These are phyloP conservation scores for Andrena hattorfiana DNA, from an alignment of 2,888 invertebrate genomes.

Conservation along the genomic window DNA sequence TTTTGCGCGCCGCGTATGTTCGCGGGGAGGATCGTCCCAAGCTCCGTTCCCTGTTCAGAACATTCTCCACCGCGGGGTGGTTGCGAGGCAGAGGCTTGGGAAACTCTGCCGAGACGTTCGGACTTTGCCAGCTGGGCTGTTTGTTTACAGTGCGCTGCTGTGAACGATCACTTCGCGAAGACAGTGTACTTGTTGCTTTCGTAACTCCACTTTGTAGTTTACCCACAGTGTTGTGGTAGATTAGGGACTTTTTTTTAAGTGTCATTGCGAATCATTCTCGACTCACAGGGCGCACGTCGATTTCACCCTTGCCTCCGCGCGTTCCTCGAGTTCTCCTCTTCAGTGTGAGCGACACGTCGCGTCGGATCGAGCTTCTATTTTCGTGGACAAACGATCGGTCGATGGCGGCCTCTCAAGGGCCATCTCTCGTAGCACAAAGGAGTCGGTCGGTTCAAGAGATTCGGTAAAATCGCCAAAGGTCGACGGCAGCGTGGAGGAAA, in stretches of 20 bases:
- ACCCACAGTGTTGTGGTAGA: slow-evolving; percentile 2
- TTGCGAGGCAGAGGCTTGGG: too few species aligned
- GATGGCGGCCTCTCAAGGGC: slow-evolving; percentile 53
- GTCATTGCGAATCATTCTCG: background rate
- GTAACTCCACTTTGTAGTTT: background rate
- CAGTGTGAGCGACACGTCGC: slow-evolving; percentile 37
- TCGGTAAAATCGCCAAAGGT: slow-evolving; percentile 22
- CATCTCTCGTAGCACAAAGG: slow-evolving; percentile 39
- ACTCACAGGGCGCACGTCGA: background rate
- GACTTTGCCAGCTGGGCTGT: too few species aligned
- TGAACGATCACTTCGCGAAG: too few species aligned
- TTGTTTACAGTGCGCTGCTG: too few species aligned
- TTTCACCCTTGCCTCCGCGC: slow-evolving; percentile 22
- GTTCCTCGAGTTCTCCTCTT: slow-evolving; percentile 17
- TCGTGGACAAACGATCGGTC: slow-evolving; percentile 61
- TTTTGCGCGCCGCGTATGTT: background rate
- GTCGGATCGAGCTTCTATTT: slow-evolving; percentile 61
- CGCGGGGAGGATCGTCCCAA: background rate
- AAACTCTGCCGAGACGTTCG: too few species aligned
- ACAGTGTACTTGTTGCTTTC: too few species aligned
- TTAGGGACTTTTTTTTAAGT: background rate
- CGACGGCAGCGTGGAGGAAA: background rate
- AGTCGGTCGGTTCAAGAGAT: slow-evolving; percentile 45
- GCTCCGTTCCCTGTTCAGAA: too few species aligned
- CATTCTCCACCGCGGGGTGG: too few species aligned